A percentile compares a stretch with the other conserved stretches of the same genome.
These are phyloP conservation scores for Beaufortia kweichowensis DNA, from an alignment of 2,113 vertebrate species.

Conservation along the genomic window DNA sequence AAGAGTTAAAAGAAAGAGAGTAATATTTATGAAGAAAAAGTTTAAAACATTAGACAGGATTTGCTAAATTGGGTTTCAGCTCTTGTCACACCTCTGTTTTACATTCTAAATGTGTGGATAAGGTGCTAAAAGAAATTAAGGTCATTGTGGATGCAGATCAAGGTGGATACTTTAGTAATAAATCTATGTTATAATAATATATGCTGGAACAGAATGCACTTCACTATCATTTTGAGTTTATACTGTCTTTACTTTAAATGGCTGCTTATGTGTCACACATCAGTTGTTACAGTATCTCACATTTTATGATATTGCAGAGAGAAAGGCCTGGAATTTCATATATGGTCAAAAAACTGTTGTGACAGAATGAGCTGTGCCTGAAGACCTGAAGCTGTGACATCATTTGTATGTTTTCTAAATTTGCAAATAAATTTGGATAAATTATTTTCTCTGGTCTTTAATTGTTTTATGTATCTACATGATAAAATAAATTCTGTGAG, in stretches of 20 bases:
- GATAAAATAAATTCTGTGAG: too few relatives aligned
- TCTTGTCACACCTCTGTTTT: background rate
- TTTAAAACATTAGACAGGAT: constrained; percentile 6
- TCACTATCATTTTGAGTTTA: background rate
- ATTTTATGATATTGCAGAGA: constrained; percentile 54
- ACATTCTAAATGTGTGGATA: background rate
- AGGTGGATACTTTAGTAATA: background rate
- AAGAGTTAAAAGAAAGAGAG: constrained; percentile 33
- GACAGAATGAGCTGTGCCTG: constrained; percentile 77
- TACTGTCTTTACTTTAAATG: constrained; percentile 9
- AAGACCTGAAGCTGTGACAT: constrained; percentile 83
- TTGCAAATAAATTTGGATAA: constrained; percentile 78
- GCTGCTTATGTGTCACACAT: constrained; percentile 41
- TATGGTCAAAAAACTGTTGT: constrained; percentile 63
- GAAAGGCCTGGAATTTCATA: constrained; percentile 63
- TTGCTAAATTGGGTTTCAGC: background rate
- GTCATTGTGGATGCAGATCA: too few relatives aligned
- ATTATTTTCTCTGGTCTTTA: constrained; percentile 49
- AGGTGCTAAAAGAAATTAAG: background rate
- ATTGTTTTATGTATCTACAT: background rate
- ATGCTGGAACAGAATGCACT: constrained; percentile 22
- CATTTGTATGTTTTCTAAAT: constrained; percentile 80
- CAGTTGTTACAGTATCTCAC: constrained; percentile 57
- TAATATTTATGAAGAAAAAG: constrained; percentile 34
- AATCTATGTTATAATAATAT: background rate